Evolutionary conservation across 2,888 invertebrate species (phyloP), one percentile per base, ranked within the genome.

Genomic region (Synergus gifuensis): DNA sequence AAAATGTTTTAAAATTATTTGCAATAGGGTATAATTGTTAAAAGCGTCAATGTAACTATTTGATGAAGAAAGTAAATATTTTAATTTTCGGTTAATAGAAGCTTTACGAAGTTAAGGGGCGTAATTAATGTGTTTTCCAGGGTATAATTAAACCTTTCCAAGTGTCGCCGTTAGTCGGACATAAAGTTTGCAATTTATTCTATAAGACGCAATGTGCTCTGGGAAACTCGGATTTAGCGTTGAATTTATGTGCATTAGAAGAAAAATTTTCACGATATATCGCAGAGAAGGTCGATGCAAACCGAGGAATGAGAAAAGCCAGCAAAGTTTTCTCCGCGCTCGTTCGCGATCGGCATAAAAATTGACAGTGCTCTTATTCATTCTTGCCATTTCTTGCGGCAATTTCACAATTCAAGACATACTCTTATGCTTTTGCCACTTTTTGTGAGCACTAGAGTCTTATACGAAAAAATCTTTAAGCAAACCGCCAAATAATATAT

Each of bases 111-210:
- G 69, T 44, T 22, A 73, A 73, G 36, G 16, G 36, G 36, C n/a
- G 73, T 54, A 54, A 73, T 54, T 54, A 73, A 73, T 36, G 73
- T 54, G 40, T 11, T 73, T 73, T 36, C 16, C 49, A 40, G 40
- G 28, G 54, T 54, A 54, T 49, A 54, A 73, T 54, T 73, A 73
- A 73, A 28, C 4, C 73, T 73, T 58, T 54, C 54, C n/a, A 58
- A 73, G 54, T 73, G 73, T 73, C 73, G 36, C 54, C 36, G 28
- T 73, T 36, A 40, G 73, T 73, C 11, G 40, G 54, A 54, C 73
- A 40, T 54, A 54, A 62, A 73, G 73, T 73, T 73, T 73, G 36
- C 54, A 73, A 73, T 73, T 73, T 73, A 73, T 73, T 54, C n/a
- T 16, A 36, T 36, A 73, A 54, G 73, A 73, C 54, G 40, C 16